A percentile compares a stretch with the other conserved stretches of the same genome.
phyloP scores from a whole-genome alignment of 1,140 invertebrate species.

The Neuroterus valhalla region DNA sequence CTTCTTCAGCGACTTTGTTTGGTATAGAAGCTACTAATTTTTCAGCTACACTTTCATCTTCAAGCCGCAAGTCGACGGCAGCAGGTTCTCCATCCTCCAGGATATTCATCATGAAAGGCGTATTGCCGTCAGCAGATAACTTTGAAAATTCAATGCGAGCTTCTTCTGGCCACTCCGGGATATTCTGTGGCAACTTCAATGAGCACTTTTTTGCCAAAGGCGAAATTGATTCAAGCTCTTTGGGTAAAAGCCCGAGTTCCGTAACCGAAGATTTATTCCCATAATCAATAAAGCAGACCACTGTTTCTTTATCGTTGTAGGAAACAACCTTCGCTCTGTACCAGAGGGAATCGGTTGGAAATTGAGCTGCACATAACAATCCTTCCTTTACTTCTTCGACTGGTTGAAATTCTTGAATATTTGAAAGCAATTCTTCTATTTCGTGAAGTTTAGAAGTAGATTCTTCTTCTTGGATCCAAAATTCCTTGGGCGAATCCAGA shows the following conservation, averaged over 20 bases:
- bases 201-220: slow-evolving; percentile 80
- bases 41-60: not conserved
- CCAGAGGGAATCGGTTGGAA: not conserved
- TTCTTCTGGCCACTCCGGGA: slow-evolving; percentile 78
- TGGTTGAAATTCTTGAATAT: slow-evolving; percentile 75
- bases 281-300: slow-evolving; percentile 83
- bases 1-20: too few relatives aligned
- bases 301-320: not conserved
- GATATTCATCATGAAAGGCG: slow-evolving; percentile 79
- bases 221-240: slow-evolving; percentile 78
- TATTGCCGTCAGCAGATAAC: slow-evolving; percentile 78
- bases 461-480: slow-evolving; percentile 81
- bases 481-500: slow-evolving; percentile 80
- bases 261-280: slow-evolving; percentile 80
- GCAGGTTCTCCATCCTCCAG: slow-evolving; percentile 50
- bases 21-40: not conserved
- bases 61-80: not conserved
- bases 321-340: slow-evolving; percentile 27
- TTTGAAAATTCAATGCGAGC: slow-evolving; percentile 80
- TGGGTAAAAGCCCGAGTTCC: slow-evolving; percentile 78
- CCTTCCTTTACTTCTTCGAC: slow-evolving; percentile 72
- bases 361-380: slow-evolving; percentile 5
- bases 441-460: slow-evolving; percentile 46
- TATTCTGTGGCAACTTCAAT: slow-evolving; percentile 78
- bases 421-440: slow-evolving; percentile 77